Evolutionary conservation across 2,888 invertebrate species (phyloP).

Genomic region (Alloscopus bannaensis): DNA sequence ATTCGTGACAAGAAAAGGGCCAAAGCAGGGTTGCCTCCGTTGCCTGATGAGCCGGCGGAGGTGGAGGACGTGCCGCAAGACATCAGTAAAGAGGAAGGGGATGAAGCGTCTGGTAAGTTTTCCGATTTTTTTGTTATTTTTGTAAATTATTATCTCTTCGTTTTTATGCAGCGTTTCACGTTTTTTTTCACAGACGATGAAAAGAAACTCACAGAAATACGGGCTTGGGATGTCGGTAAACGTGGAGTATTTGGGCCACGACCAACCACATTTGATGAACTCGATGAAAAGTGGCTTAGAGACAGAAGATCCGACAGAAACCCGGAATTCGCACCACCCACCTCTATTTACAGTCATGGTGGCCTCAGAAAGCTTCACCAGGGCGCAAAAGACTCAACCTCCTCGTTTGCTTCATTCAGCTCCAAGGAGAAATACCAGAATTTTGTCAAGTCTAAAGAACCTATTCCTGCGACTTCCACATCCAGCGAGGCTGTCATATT

Average conservation of each 20-base stretch:
- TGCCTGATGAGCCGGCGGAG: constrained; percentile 64
- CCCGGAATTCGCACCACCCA: constrained; percentile 87
- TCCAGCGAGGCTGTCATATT: constrained; percentile 14
- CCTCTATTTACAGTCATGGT: constrained; percentile 49
- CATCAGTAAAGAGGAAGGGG: constrained; percentile 12
- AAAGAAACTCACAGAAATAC: constrained; percentile 74
- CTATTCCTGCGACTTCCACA: background rate
- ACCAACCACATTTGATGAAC: constrained; percentile 73
- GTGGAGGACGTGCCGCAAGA: constrained; percentile 62
- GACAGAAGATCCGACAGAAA: constrained; percentile 84
- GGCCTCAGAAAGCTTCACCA: constrained; percentile 27
- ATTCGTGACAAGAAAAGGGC: constrained; percentile 74
- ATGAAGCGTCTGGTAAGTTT: background rate
- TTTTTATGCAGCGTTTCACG: background rate
- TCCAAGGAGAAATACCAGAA: constrained; percentile 33
- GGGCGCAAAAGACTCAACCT: background rate
- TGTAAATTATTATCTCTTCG: background rate
- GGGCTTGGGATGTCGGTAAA: constrained; percentile 86
- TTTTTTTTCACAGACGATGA: constrained; percentile 2
- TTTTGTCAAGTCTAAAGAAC: constrained; percentile 54
- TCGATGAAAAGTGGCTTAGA: constrained; percentile 86
- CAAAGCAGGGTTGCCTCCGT: constrained; percentile 73
- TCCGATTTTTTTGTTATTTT: background rate
- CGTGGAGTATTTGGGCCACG: constrained; percentile 77
- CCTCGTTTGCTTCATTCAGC: background rate